These are phyloP conservation scores for Spea multiplicata DNA, from an alignment of 2,113 vertebrate genomes.

Conservation along the genomic window DNA sequence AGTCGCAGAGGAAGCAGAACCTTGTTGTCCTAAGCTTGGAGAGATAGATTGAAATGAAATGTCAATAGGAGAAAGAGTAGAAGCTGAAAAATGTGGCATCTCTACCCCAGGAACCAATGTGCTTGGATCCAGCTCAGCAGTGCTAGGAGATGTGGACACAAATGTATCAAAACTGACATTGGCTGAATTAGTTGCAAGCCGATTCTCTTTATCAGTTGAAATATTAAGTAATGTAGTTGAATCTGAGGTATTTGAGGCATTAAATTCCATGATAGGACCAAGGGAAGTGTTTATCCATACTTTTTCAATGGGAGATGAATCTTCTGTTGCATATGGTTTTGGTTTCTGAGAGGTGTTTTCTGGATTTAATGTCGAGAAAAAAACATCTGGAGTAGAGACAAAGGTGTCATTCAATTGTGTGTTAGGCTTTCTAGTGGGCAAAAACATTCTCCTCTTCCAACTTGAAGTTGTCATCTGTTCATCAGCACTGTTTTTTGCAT, in stretches of 20 bases:
- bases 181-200: conserved; percentile 53
- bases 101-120: conserved; percentile 58
- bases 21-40: conserved; percentile 67
- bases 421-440: conserved; percentile 57
- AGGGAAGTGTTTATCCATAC: conserved; percentile 49
- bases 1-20: conserved; percentile 65
- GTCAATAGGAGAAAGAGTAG: conserved; percentile 66
- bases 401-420: conserved; percentile 59
- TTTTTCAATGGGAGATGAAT: conserved; percentile 53
- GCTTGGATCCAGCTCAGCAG: conserved; percentile 49
- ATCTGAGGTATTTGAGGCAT: conserved; percentile 50
- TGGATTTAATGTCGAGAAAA: conserved; percentile 51
- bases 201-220: conserved; percentile 43
- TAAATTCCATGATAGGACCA: conserved; percentile 35
- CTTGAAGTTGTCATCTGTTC: conserved; percentile 58
- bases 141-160: conserved; percentile 53
- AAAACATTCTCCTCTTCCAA: conserved; percentile 56
- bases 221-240: conserved; percentile 40
- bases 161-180: conserved; percentile 44
- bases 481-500: conserved; percentile 56
- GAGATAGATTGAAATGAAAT: conserved; percentile 64
- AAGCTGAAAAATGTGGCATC: conserved; percentile 61
- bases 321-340: conserved; percentile 50
- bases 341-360: conserved; percentile 57
- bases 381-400: conserved; percentile 56